Evolutionary conservation across 2,797 vertebrate species (phyloP).

Genomic region (Rhadinocentrus ornatus): DNA sequence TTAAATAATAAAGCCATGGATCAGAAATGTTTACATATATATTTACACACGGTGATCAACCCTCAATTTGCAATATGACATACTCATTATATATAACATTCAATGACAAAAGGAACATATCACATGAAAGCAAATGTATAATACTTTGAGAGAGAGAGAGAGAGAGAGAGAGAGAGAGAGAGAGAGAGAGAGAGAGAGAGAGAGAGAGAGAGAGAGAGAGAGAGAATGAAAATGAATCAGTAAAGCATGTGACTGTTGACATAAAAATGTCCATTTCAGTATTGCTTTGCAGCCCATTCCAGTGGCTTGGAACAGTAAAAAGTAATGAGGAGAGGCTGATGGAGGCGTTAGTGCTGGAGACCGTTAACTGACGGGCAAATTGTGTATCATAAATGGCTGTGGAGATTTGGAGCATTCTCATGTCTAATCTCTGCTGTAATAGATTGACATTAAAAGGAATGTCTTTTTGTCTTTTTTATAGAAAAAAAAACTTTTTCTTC

Average conservation of each 20-base stretch:
- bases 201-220: constrained; percentile 8
- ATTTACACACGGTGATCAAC: not conserved
- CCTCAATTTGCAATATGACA: not conserved
- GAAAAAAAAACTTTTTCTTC: constrained; percentile 36
- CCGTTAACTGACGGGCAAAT: constrained; percentile 71
- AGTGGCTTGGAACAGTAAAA: constrained; percentile 71
- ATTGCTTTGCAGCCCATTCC: constrained; percentile 68
- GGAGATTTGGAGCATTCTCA: constrained; percentile 69
- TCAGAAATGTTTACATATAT: not conserved
- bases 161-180: constrained; percentile 13
- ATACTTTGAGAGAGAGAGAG: constrained; percentile 8
- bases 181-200: not conserved
- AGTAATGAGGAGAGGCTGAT: constrained; percentile 72
- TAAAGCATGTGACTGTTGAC: constrained; percentile 70
- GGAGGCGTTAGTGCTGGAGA: constrained; percentile 70
- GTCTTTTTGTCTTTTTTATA: constrained; percentile 31
- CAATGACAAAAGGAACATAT: constrained; percentile 13
- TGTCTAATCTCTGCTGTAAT: constrained; percentile 63
- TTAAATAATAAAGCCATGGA: not conserved
- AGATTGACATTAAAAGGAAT: constrained; percentile 48
- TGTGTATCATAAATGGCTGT: constrained; percentile 68
- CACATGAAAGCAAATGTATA: constrained; percentile 1
- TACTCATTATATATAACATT: not conserved
- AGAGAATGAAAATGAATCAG: constrained; percentile 59
- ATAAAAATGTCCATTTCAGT: constrained; percentile 75